A percentile compares a stretch with the other conserved stretches of the same genome.
These are phyloP conservation scores for Orthosia incerta DNA, from an alignment of 2,888 invertebrate species.

Conservation along the genomic window DNA sequence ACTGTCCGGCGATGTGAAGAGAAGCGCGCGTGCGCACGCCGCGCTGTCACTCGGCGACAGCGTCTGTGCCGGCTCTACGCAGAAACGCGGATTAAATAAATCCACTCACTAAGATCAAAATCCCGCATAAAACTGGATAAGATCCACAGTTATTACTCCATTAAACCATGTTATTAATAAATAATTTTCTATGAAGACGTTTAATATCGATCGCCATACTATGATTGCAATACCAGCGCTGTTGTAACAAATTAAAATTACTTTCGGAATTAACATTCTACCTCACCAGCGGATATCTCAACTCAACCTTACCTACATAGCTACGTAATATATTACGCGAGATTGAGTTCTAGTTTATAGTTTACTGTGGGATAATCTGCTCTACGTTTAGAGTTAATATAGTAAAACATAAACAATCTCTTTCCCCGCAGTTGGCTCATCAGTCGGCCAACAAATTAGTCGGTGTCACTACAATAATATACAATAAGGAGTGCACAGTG, in stretches of 20 bases:
- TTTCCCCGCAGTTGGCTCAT: slow-evolving; percentile 87
- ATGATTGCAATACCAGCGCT: slow-evolving; percentile 41
- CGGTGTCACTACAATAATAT: slow-evolving; percentile 91
- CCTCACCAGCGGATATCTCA: slow-evolving; percentile 51
- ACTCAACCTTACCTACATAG: slow-evolving; percentile 47
- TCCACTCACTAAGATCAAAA: slow-evolving; percentile 84
- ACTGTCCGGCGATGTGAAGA: slow-evolving; percentile 75
- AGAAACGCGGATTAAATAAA: slow-evolving; percentile 82
- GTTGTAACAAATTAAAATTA: slow-evolving; percentile 50
- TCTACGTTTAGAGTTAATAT: slow-evolving; percentile 78
- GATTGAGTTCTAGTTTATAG: slow-evolving; percentile 59
- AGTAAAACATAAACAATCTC: slow-evolving; percentile 85
- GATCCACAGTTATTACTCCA: slow-evolving; percentile 70
- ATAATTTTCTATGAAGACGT: slow-evolving; percentile 51
- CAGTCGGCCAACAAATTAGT: slow-evolving; percentile 90
- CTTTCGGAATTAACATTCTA: slow-evolving; percentile 37
- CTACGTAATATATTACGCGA: slow-evolving; percentile 21
- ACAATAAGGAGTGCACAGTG: slow-evolving; percentile 86
- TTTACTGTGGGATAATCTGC: slow-evolving; percentile 65
- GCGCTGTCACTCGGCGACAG: slow-evolving; percentile 75
- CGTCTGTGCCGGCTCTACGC: slow-evolving; percentile 72
- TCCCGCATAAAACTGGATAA: slow-evolving; percentile 77
- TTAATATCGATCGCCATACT: slow-evolving; percentile 49
- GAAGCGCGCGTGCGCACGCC: slow-evolving; percentile 79
- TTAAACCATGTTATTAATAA: slow-evolving; percentile 63